These are phyloP conservation scores for Heterocephalus glaber DNA, from an alignment of 2,113 vertebrate species.

Conservation along the genomic window DNA sequence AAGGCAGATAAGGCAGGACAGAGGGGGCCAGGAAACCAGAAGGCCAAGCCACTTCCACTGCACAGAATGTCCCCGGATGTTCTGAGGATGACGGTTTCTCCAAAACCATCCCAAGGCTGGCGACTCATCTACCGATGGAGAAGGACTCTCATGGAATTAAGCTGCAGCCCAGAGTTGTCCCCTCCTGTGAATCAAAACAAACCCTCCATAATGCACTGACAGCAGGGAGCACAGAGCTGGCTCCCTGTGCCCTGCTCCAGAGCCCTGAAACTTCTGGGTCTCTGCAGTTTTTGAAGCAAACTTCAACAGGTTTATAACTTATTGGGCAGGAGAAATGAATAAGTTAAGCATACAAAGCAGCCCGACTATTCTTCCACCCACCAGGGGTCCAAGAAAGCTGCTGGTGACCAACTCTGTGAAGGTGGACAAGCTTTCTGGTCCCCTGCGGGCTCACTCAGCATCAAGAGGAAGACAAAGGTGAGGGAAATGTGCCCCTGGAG, in stretches of 20 bases:
- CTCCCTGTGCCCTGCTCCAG: neutral
- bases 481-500: neutral
- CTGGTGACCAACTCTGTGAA: neutral
- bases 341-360: neutral
- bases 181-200: too few relatives aligned
- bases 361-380: neutral
- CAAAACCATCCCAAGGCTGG: neutral
- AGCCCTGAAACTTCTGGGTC: neutral
- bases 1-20: neutral
- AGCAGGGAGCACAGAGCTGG: neutral
- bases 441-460: neutral
- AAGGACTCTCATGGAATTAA: neutral
- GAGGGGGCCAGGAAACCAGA: neutral
- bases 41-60: neutral
- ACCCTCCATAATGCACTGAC: neutral
- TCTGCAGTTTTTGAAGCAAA: conserved; percentile 12
- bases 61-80: neutral
- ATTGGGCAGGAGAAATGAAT: neutral
- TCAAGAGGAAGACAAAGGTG: neutral
- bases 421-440: neutral
- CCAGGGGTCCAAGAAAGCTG: neutral
- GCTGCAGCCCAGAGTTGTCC: too few relatives aligned
- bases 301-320: neutral
- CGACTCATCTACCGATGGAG: neutral
- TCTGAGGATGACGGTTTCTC: neutral